Conservation (phyloP, 2,797 vertebrate genomes). For the Sphenopsis melanotis region DNA sequence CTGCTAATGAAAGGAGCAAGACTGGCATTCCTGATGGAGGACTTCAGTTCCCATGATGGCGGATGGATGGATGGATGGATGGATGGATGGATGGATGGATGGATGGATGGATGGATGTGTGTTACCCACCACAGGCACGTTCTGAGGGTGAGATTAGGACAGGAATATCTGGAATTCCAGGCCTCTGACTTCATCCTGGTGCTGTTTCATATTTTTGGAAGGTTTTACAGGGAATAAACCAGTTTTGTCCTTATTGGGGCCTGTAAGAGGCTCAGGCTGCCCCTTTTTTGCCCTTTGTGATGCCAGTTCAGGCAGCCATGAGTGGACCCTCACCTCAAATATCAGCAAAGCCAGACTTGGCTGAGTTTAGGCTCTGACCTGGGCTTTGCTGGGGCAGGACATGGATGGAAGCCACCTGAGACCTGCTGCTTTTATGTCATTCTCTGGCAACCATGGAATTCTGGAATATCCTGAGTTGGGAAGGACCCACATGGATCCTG, state of each 20-base stretch:
- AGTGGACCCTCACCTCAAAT: not conserved
- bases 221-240: not conserved
- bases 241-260: not conserved
- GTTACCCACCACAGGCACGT: fast-evolving
- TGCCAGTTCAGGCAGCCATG: not conserved
- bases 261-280: not conserved
- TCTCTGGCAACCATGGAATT: not conserved
- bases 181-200: not conserved
- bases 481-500: fast-evolving
- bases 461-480: not conserved
- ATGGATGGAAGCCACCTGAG: not conserved
- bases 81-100: not conserved
- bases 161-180: not conserved
- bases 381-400: not conserved
- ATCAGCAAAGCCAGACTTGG: not conserved
- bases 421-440: fast-evolving
- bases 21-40: not conserved
- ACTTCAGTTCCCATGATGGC: no score
- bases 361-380: not conserved
- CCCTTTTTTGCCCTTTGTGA: not conserved
- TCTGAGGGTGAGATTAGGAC: not conserved
- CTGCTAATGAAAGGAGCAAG: not conserved
- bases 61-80: not conserved
- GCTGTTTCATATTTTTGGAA: not conserved
- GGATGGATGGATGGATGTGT: not conserved